Evolutionary conservation across 2,888 invertebrate species (phyloP).

Genomic region (Crematogaster levior): DNA sequence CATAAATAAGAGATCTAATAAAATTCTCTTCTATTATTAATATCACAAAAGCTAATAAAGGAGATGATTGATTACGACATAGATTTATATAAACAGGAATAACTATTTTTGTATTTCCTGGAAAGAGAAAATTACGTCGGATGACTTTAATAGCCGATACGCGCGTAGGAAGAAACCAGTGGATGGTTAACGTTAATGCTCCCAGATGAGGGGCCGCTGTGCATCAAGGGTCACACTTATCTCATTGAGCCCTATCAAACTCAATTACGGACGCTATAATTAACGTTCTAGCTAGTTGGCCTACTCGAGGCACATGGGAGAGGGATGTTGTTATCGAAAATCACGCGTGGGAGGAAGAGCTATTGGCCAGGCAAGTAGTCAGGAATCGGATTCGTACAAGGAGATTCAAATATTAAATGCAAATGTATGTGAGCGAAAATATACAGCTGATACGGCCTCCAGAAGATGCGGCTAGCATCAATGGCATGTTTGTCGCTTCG

Average conservation of each 20-base stretch:
- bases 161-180: slow-evolving; percentile 30
- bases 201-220: background rate
- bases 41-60: no score
- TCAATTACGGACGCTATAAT: slow-evolving; percentile 59
- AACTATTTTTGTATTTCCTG: background rate
- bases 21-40: background rate
- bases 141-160: slow-evolving; percentile 12
- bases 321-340: slow-evolving; percentile 35
- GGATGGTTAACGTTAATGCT: slow-evolving; percentile 18
- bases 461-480: background rate
- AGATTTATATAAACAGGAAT: background rate
- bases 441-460: no score
- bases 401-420: background rate
- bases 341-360: background rate
- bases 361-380: background rate
- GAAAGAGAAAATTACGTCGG: slow-evolving; percentile 16
- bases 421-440: background rate
- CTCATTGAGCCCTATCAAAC: slow-evolving; percentile 60
- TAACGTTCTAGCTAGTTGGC: slow-evolving; percentile 46
- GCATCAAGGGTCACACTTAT: slow-evolving; percentile 57
- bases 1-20: background rate
- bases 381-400: background rate
- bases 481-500: background rate
- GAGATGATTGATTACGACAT: background rate
- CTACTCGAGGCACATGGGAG: slow-evolving; percentile 18